Percentiles rank a stretch among this genome's conserved stretches.
Conservation (phyloP, 2,888 invertebrate species). For the Oxycera nigricornis region DNA sequence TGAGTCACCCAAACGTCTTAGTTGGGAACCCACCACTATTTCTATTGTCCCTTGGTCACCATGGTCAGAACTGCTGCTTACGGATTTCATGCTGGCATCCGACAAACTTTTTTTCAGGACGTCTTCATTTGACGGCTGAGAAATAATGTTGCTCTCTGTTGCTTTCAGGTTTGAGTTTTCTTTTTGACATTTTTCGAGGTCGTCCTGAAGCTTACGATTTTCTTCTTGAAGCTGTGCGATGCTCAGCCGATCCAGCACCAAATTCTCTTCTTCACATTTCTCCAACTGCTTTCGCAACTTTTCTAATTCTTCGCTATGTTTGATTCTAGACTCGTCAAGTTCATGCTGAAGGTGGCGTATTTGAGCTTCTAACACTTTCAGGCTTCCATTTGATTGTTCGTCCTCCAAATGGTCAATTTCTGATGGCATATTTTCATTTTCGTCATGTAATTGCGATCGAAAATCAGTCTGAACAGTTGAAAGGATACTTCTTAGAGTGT, state of each 20-base stretch:
- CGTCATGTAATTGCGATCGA: background rate
- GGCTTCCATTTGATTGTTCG: background rate
- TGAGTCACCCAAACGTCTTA: background rate
- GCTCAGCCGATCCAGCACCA: background rate
- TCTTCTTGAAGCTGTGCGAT: background rate
- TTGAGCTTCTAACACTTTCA: background rate
- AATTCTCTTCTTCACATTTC: slow-evolving; percentile 18
- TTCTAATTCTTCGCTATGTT: background rate
- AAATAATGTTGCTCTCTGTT: background rate
- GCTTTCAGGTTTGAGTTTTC: background rate
- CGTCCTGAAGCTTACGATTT: background rate
- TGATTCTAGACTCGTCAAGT: background rate
- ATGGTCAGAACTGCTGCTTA: background rate
- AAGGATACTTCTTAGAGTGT: slow-evolving; percentile 12
- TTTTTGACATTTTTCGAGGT: slow-evolving; percentile 3
- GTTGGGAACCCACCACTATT: background rate
- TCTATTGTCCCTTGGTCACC: background rate
- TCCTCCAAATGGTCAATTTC: background rate
- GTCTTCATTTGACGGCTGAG: background rate
- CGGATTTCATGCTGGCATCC: background rate
- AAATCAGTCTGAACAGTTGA: background rate
- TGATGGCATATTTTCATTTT: background rate
- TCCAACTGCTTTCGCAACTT: background rate
- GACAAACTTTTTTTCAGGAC: background rate
- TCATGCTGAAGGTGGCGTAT: background rate